Conservation (phyloP, 2,888 invertebrate species). For the Perithous albicinctus region DNA sequence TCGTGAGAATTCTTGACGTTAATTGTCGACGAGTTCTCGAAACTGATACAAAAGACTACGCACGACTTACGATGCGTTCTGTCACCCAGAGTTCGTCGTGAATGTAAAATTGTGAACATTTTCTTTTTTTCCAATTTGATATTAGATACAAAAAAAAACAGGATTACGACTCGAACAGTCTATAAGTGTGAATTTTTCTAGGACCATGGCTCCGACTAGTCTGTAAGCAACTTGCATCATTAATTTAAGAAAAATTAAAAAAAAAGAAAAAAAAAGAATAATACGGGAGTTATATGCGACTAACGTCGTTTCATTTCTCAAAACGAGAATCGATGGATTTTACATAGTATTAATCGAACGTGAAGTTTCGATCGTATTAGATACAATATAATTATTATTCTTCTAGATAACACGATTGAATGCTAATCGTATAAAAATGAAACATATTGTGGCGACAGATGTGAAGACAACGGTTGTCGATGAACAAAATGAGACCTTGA, state of each 20-base stretch:
- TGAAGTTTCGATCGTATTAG: constrained; percentile 54
- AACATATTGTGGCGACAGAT: constrained; percentile 1
- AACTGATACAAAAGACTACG: not conserved
- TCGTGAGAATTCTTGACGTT: not conserved
- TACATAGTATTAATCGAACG: constrained; percentile 59
- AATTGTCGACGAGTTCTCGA: constrained; percentile 1
- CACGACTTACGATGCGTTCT: not conserved
- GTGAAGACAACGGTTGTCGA: constrained; percentile 20
- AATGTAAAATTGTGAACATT: constrained; percentile 14
- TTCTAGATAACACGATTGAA: constrained; percentile 27
- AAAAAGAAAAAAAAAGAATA: not conserved
- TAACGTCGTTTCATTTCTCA: not conserved
- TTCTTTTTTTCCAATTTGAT: not conserved
- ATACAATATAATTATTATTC: constrained; percentile 37
- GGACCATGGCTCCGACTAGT: constrained; percentile 40
- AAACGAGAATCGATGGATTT: constrained; percentile 26
- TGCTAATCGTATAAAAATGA: constrained; percentile 10
- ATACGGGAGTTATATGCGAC: constrained; percentile 1
- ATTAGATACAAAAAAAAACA: constrained; percentile 9
- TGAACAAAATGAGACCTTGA: constrained; percentile 17
- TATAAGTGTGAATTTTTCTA: constrained; percentile 37
- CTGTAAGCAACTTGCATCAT: constrained; percentile 48
- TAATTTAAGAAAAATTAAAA: not conserved
- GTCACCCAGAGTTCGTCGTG: constrained; percentile 25
- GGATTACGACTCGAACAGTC: constrained; percentile 6